Evolutionary conservation across 2,797 vertebrate genomes (phyloP), one percentile per base, ranked within the genome.

Genomic region (Pachyuromys duprasi): DNA sequence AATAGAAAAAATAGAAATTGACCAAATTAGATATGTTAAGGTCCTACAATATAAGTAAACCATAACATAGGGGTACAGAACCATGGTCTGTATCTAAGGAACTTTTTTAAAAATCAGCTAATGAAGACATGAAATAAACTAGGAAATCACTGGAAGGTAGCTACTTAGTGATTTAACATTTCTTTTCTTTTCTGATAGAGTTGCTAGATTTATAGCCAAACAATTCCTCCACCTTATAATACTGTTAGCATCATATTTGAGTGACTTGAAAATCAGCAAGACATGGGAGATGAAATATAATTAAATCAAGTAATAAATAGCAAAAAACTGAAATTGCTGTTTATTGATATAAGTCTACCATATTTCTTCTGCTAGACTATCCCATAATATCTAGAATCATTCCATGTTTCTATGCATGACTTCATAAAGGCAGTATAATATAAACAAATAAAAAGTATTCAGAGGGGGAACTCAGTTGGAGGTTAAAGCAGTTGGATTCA

Each of bases 221-320:
- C 3, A 62, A 74, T 92, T 72, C n/a, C 31, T 69, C n/a, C 45
- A 78, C 75, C 57, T 3, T 57, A 63, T 31, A 67, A 65, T 72
- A 45, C 26, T 72, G n/a, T 14, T 45, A 91, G 55, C 11, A 88
- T 36, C 4, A 26, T 89, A 82, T 79, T 62, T 82, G 5, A 63
- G n/a, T 26, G 55, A 86, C 31, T 60, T 83, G 62, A 96, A 84
- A 72, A 82, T 78, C 65, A 92, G 18, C 3, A 90, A 81, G 76
- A 78, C 14, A 49, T 55, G 3, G 14, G 60, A 95, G 84, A 91
- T 18, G 92, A 97, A 86, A 94, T 39, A 87, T 18, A 95, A 69
- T 55, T 95, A 95, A 75, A 4, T 87, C 31, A 28, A 67, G 31
- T 28, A 67, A 70, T 57, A 89, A 45, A 39, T 42, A 94, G 24